Evolutionary conservation across 2,113 vertebrate species (phyloP), one percentile per base, ranked within the genome.

Genomic region (Nothocercus nigrocapillus): DNA sequence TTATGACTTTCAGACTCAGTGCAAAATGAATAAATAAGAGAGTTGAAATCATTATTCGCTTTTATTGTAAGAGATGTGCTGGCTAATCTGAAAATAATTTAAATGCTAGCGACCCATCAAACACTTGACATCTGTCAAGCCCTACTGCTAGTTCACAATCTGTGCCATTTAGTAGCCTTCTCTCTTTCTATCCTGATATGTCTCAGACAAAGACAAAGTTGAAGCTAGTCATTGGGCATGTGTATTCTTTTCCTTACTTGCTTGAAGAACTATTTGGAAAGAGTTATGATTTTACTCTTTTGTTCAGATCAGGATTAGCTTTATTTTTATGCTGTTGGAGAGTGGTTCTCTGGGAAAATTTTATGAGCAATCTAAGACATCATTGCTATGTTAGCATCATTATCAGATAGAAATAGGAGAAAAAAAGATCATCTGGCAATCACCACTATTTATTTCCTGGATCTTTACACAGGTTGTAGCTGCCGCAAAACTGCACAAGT

Each of bases 11-110:
- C 81, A 96, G 94, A 94, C 88, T 94, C 77, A 69, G 86, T 69
- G 69, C 84, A 96, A 97, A 97, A 97, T 95, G 96, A 97, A 97
- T 96, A 97, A 96, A 97, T 96, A 97, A 96, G 62, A 58, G 90
- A 93, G 72, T 78, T 95, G 45, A 72, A 97, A 93, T 96, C 87
- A 94, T 96, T 96, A 86, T 90, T 95, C 91, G 90, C 75, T 81
- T 97, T 97, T 95, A 96, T 96, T 90, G 83, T 86, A 89, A 77
- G 76, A 79, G 53, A 94, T 95, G 79, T 93, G 61, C 73, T 88
- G 76, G 87, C 74, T 93, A 96, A 95, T 96, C 94, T 94, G 79
- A 93, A 73, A 87, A 80, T 93, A 91, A 97, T 97, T 96, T 95
- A 92, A 94, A 92, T 89, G 69, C 58, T 61, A 74, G 58, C 78